Evolutionary conservation across 2,888 invertebrate genomes (phyloP).

Genomic region (Crocallis elinguaria): DNA sequence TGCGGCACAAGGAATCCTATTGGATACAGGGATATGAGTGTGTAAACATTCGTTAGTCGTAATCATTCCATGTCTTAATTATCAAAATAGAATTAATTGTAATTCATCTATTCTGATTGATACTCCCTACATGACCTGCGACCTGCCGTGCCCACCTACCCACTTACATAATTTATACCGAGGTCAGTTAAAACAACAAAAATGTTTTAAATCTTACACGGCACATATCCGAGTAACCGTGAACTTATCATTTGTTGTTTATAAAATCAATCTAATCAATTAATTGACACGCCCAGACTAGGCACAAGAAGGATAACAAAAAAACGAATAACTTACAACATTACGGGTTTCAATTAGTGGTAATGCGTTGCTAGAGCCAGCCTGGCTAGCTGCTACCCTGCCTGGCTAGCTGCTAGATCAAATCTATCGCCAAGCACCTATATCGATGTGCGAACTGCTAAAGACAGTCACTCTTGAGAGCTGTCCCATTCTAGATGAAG

Average conservation of each 20-base stretch:
- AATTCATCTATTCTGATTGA: slow-evolving; percentile 22
- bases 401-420: too few relatives aligned
- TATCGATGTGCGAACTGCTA: too few relatives aligned
- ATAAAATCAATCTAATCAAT: background rate
- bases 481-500: too few relatives aligned
- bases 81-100: background rate
- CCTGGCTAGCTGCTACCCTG: too few relatives aligned
- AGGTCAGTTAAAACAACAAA: slow-evolving; percentile 26
- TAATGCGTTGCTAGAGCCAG: too few relatives aligned
- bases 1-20: background rate
- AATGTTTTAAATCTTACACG: slow-evolving; percentile 7
- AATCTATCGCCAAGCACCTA: too few relatives aligned
- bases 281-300: slow-evolving; percentile 6
- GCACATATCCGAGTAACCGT: slow-evolving; percentile 13
- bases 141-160: slow-evolving; percentile 23
- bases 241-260: slow-evolving; percentile 10
- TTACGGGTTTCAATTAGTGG: too few relatives aligned
- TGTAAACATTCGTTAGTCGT: too few relatives aligned
- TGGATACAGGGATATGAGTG: too few relatives aligned
- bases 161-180: slow-evolving; percentile 20
- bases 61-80: too few relatives aligned
- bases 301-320: background rate
- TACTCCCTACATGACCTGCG: slow-evolving; percentile 20
- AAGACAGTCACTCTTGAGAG: too few relatives aligned
- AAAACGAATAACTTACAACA: too few relatives aligned